These are phyloP conservation scores for Phorcus lineatus DNA, from an alignment of 2,888 invertebrate species.

Conservation along the genomic window DNA sequence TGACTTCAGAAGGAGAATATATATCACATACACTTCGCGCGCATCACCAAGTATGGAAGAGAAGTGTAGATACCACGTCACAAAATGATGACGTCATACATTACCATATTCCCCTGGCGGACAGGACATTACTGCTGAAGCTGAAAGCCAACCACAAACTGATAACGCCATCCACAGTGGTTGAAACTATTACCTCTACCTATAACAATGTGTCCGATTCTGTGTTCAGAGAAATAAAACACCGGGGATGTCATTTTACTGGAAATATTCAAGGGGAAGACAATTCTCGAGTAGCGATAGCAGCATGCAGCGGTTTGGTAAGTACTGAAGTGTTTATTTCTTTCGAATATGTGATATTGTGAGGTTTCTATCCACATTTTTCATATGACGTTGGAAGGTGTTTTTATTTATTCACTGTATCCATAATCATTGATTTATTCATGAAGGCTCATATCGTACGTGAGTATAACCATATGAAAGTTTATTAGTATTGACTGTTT, in stretches of 20 bases:
- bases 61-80: constrained; percentile 41
- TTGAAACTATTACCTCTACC: constrained; percentile 81
- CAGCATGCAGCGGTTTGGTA: constrained; percentile 89
- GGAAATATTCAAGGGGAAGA: constrained; percentile 85
- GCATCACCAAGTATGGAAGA: constrained; percentile 47
- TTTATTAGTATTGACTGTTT: no score
- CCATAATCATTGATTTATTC: no score
- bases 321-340: constrained; percentile 73
- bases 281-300: constrained; percentile 85
- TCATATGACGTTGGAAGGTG: no score
- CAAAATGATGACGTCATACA: constrained; percentile 47
- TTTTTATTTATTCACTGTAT: no score
- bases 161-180: constrained; percentile 83
- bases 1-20: constrained; percentile 57
- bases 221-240: constrained; percentile 48
- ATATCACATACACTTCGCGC: constrained; percentile 60
- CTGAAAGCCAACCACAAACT: constrained; percentile 81
- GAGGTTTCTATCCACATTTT: no score
- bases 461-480: no score
- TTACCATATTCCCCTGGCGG: constrained; percentile 63
- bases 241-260: constrained; percentile 85
- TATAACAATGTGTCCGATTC: constrained; percentile 64
- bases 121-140: constrained; percentile 71
- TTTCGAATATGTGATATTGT: no score
- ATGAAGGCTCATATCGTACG: no score